Conservation (phyloP, 2,113 vertebrate species). For the Corythoichthys haematopterus region DNA sequence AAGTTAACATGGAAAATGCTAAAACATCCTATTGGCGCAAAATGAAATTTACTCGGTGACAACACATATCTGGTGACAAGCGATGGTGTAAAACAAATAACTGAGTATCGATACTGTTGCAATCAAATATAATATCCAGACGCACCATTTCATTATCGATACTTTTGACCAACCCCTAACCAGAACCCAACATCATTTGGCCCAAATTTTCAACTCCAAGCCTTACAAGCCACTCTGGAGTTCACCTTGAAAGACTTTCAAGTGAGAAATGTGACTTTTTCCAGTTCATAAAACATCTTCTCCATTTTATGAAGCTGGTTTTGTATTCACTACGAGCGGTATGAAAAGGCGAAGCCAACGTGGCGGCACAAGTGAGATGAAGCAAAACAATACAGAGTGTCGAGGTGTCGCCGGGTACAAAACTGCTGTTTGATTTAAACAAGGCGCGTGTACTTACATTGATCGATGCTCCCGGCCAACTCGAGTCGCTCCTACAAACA, state of each 20-base stretch:
- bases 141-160: too few species aligned
- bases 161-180: background rate
- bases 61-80: too few species aligned
- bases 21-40: too few species aligned
- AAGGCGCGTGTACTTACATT: constrained; percentile 66
- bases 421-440: constrained; percentile 58
- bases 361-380: constrained; percentile 19
- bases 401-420: constrained; percentile 33
- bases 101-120: too few species aligned
- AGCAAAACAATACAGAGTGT: constrained; percentile 5
- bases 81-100: too few species aligned
- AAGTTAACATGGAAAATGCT: too few species aligned
- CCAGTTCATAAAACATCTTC: background rate
- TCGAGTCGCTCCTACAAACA: constrained; percentile 63
- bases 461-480: constrained; percentile 59
- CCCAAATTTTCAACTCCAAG: background rate
- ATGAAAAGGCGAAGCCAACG: constrained; percentile 22
- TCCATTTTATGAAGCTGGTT: constrained; percentile 23
- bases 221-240: background rate
- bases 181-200: constrained; percentile 18
- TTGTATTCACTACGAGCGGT: constrained; percentile 23
- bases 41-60: too few species aligned
- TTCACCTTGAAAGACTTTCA: background rate
- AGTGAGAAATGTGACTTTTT: background rate
- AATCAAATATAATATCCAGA: too few species aligned